These are phyloP conservation scores for Gnathochromis pfefferi DNA, from an alignment of 2,113 vertebrate species.

Conservation along the genomic window DNA sequence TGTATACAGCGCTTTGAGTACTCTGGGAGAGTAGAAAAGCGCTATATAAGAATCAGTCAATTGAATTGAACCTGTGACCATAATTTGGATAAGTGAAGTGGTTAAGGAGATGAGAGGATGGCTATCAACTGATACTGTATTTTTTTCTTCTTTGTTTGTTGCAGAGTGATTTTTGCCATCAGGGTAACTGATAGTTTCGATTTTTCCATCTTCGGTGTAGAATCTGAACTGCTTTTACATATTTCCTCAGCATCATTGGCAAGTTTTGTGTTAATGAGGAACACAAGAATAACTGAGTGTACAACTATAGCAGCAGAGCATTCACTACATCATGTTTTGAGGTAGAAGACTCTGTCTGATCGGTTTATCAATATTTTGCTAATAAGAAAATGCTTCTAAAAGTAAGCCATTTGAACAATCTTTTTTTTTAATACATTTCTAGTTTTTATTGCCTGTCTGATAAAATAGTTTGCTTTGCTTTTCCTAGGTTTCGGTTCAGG, in stretches of 20 bases:
- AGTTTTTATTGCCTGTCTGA: not conserved
- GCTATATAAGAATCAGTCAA: accelerated
- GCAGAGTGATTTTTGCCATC: not conserved
- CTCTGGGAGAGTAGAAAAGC: not conserved
- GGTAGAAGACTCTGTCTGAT: not conserved
- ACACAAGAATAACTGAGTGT: not conserved
- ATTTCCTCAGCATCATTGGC: not conserved
- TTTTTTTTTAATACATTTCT: accelerated
- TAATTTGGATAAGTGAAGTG: not conserved
- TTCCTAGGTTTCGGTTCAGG: not conserved
- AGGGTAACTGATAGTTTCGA: not conserved
- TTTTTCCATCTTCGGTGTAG: not conserved
- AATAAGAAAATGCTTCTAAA: not conserved
- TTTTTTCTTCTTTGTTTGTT: not conserved
- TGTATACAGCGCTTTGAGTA: accelerated
- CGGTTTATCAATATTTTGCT: not conserved
- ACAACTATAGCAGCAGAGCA: not conserved
- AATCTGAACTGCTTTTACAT: not conserved
- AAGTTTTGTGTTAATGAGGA: not conserved
- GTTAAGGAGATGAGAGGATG: not conserved
- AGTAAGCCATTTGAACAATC: not conserved
- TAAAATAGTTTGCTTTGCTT: not conserved
- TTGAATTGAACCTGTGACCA: not conserved
- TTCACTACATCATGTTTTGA: not conserved
- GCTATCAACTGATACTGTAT: not conserved